These are phyloP conservation scores for Myotis planiceps DNA, from an alignment of 2,797 vertebrate genomes.

Conservation along the genomic window DNA sequence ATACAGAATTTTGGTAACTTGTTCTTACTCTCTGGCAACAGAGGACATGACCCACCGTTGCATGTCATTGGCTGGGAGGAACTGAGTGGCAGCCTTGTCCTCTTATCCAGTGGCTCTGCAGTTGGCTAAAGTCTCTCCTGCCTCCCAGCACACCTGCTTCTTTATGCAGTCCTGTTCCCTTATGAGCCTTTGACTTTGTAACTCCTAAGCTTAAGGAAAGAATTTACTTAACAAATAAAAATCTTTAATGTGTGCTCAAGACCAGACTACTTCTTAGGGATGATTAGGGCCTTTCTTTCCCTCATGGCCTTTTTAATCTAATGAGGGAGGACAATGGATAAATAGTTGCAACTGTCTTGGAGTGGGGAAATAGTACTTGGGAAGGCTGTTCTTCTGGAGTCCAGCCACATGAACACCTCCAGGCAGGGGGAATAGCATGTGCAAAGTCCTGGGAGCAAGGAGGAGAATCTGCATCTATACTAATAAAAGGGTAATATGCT, in stretches of 20 bases:
- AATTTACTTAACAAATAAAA: background rate
- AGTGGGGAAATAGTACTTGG: background rate
- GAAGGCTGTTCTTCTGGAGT: background rate
- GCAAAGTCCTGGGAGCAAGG: background rate
- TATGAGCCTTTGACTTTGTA: constrained; percentile 20
- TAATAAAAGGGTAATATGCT: too few species aligned
- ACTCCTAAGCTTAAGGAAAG: background rate
- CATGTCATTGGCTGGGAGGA: background rate
- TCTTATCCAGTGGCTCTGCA: background rate
- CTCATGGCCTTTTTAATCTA: background rate
- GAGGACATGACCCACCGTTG: background rate
- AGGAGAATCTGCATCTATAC: background rate
- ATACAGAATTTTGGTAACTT: background rate
- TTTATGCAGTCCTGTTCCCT: background rate
- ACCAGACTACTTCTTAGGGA: background rate
- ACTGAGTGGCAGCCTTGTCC: background rate
- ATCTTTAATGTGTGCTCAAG: background rate
- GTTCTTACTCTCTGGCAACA: background rate
- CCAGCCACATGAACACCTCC: background rate
- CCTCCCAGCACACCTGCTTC: background rate
- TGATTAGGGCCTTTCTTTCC: background rate
- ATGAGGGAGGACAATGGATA: background rate
- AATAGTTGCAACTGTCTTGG: background rate
- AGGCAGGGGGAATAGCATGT: background rate
- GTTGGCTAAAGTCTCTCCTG: background rate